These are phyloP conservation scores for Diadumene lineata DNA, from an alignment of 92 coral and sea anemone genomes.

Conservation along the genomic window DNA sequence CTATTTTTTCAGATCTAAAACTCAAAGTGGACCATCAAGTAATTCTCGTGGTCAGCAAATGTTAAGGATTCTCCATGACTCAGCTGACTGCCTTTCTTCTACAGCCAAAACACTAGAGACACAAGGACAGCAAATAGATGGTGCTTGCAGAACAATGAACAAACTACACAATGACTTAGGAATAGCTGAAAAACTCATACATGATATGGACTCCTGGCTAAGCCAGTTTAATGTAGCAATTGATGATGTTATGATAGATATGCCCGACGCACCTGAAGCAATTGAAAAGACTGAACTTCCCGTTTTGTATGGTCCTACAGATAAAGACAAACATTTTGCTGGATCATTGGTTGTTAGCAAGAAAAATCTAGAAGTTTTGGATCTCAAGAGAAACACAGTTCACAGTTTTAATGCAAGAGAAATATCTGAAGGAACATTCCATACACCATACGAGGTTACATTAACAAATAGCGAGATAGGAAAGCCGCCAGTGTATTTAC, in stretches of 20 bases:
- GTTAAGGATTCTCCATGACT: constrained; percentile 64
- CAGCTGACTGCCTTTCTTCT: constrained; percentile 70
- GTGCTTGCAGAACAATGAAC: constrained; percentile 84
- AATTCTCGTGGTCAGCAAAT: constrained; percentile 49
- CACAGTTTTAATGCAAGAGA: constrained; percentile 59
- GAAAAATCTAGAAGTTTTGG: constrained; percentile 57
- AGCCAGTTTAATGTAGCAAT: constrained; percentile 69
- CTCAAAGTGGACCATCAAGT: constrained; percentile 8
- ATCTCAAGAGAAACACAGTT: constrained; percentile 48
- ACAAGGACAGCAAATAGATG: constrained; percentile 94
- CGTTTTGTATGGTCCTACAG: constrained; percentile 61
- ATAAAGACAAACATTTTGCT: constrained; percentile 64
- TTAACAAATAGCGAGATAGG: constrained; percentile 70
- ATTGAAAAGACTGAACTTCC: constrained; percentile 72
- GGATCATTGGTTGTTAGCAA: constrained; percentile 69
- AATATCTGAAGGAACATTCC: constrained; percentile 72
- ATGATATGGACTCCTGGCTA: constrained; percentile 86
- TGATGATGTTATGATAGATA: constrained; percentile 52
- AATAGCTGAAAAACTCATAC: constrained; percentile 83
- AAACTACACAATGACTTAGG: constrained; percentile 84
- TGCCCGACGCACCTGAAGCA: constrained; percentile 41
- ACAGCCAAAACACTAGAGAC: constrained; percentile 65
- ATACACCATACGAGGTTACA: constrained; percentile 89
- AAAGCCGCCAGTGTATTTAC: constrained; percentile 63
- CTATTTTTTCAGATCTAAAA: constrained; percentile 9